Conservation (phyloP, 2,888 invertebrate species). For the Drosophila pegasa region DNA sequence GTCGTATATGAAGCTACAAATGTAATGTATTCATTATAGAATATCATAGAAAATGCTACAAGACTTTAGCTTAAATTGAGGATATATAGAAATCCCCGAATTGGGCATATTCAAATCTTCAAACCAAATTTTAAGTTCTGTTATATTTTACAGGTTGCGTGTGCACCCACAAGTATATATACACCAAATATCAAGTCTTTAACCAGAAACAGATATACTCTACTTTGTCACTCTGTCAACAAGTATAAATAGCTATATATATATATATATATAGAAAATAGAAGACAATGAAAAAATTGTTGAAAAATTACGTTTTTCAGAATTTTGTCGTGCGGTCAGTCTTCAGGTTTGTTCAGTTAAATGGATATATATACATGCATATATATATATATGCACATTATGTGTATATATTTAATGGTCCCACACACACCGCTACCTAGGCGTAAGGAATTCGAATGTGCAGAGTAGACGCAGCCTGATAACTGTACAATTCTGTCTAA, state of each 20-base stretch:
- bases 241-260: neutral
- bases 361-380: slow-evolving; percentile 21
- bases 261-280: slow-evolving; percentile 9
- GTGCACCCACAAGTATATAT: no score
- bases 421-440: slow-evolving; percentile 35
- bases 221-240: neutral
- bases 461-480: slow-evolving; percentile 51
- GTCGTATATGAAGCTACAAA: no score
- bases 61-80: no score
- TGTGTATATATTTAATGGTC: neutral
- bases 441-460: slow-evolving; percentile 16
- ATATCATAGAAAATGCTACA: no score
- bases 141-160: no score
- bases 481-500: slow-evolving; percentile 62
- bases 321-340: slow-evolving; percentile 47
- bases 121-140: no score
- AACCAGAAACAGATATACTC: neutral
- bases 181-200: no score
- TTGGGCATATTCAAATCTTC: no score
- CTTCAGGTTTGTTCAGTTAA: slow-evolving; percentile 14
- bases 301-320: slow-evolving; percentile 50
- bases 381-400: neutral
- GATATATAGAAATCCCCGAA: no score
- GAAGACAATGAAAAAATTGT: slow-evolving; percentile 55
- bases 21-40: no score